A percentile compares a stretch with the other conserved stretches of the same genome.
phyloP scores from a whole-genome alignment of 2,113 vertebrate species.

The Anguilla japonica region DNA sequence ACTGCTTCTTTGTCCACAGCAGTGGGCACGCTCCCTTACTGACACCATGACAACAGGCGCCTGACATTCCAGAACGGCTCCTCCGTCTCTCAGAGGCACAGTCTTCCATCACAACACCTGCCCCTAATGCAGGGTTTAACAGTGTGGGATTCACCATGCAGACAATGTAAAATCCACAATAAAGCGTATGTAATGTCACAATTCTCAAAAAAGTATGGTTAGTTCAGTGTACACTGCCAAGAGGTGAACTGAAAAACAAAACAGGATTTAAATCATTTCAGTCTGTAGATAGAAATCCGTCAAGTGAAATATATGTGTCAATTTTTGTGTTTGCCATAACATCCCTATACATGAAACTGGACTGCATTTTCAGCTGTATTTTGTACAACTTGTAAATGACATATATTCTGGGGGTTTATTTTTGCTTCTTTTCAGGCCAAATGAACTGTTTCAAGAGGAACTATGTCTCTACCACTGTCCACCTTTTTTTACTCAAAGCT shows the following conservation, averaged over 20 bases:
- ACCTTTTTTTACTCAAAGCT: background rate
- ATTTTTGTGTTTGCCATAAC: background rate
- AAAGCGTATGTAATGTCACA: background rate
- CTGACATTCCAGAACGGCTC: constrained; percentile 54
- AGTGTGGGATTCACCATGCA: background rate
- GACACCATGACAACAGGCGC: constrained; percentile 32
- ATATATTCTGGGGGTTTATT: too few species aligned
- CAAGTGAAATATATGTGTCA: background rate
- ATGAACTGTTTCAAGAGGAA: background rate
- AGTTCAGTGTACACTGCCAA: background rate
- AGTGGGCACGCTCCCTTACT: background rate
- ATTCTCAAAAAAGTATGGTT: background rate
- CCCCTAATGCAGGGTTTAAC: background rate
- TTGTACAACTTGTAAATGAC: too few species aligned
- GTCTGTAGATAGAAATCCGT: background rate
- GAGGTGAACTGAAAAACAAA: background rate
- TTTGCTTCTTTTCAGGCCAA: background rate
- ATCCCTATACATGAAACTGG: background rate
- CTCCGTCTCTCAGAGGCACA: constrained; percentile 41
- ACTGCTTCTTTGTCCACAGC: too few species aligned
- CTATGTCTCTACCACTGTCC: background rate
- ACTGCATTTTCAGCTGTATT: background rate
- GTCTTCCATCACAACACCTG: constrained; percentile 60
- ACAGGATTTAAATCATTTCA: background rate
- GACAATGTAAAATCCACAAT: background rate